Percentiles rank a stretch among this genome's conserved stretches.
These are phyloP conservation scores for Eonycteris spelaea DNA, from an alignment of 2,113 vertebrate species.

Conservation along the genomic window DNA sequence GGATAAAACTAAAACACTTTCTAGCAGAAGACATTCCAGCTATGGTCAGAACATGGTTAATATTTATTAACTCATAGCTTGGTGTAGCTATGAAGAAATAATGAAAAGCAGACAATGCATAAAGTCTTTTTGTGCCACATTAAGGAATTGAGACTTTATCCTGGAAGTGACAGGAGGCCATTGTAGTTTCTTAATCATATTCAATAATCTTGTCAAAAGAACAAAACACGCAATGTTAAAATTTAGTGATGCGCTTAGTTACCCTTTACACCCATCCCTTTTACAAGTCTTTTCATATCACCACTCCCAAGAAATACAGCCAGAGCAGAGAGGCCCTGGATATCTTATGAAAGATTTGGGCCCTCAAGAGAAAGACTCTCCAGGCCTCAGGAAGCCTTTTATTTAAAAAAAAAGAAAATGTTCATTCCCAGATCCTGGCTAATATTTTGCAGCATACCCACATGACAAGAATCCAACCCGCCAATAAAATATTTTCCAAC, in stretches of 20 bases:
- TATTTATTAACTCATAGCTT: not conserved
- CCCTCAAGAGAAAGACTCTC: not conserved
- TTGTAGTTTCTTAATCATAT: not conserved
- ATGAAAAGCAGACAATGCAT: rapidly evolving
- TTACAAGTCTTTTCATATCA: not conserved
- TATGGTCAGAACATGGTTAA: not conserved
- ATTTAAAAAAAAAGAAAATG: not conserved
- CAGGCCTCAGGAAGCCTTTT: not conserved
- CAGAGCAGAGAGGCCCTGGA: not conserved
- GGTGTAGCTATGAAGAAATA: not conserved
- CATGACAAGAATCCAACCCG: not conserved
- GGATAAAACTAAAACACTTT: not conserved
- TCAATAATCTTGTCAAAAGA: not conserved
- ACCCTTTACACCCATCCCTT: not conserved
- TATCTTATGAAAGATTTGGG: not conserved
- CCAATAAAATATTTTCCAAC: not conserved
- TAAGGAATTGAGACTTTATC: not conserved
- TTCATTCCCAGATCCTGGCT: not conserved
- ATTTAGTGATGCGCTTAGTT: not conserved
- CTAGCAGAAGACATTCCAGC: not conserved
- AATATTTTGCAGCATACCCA: not conserved
- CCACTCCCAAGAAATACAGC: not conserved
- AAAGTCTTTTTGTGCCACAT: not conserved
- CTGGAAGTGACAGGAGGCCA: not conserved
- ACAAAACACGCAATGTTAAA: not conserved